phyloP scores from a whole-genome alignment of 1,140 invertebrate species.

The Araneus ventricosus region DNA sequence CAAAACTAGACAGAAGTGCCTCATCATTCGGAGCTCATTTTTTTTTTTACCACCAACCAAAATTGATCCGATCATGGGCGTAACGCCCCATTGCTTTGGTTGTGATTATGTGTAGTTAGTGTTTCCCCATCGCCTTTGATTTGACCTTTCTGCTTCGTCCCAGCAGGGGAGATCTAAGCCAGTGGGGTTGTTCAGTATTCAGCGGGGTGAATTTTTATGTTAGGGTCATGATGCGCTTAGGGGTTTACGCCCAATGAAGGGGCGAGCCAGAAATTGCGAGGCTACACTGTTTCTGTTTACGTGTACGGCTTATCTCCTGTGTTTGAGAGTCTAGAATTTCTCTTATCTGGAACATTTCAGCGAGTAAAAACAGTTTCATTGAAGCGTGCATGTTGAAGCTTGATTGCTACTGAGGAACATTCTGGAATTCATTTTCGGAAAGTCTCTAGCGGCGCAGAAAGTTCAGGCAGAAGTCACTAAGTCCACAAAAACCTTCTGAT shows the following conservation, averaged over 20 bases:
- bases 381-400: too few species aligned
- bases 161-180: not conserved
- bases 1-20: not conserved
- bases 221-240: constrained; percentile 30
- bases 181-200: not conserved
- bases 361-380: too few species aligned
- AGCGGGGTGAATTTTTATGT: constrained; percentile 14
- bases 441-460: too few species aligned
- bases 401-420: too few species aligned
- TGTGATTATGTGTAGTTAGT: not conserved
- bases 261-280: not conserved
- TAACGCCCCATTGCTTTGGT: not conserved
- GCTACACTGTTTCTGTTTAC: not conserved
- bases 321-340: too few species aligned
- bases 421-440: too few species aligned
- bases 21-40: not conserved
- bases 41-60: not conserved
- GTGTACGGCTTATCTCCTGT: not conserved
- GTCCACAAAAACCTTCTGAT: too few species aligned
- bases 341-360: too few species aligned
- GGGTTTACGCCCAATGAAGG: not conserved
- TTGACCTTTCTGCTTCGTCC: constrained; percentile 49
- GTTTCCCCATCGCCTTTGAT: constrained; percentile 31
- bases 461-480: too few species aligned
- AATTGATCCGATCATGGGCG: not conserved